Evolutionary conservation across 1,140 invertebrate genomes (phyloP).

Genomic region (Drosophila suzukii): DNA sequence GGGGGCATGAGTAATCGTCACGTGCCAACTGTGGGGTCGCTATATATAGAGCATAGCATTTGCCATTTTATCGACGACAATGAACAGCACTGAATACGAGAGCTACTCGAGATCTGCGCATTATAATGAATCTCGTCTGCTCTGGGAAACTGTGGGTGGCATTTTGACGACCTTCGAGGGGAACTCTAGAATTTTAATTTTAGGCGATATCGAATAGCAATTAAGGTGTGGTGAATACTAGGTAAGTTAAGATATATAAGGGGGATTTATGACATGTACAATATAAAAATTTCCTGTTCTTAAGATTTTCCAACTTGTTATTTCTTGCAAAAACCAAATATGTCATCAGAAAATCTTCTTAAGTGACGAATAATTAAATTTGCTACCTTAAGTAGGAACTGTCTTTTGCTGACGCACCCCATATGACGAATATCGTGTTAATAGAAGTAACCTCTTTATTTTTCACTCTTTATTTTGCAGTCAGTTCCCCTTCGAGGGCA

Average conservation of each 20-base stretch:
- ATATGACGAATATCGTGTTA: too few species aligned
- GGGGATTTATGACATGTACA: neutral
- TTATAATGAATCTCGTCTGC: slow-evolving; percentile 27
- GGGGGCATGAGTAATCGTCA: slow-evolving; percentile 64
- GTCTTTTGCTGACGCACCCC: too few species aligned
- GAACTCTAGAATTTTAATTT: slow-evolving; percentile 12
- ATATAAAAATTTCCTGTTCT: too few species aligned
- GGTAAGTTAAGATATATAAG: neutral
- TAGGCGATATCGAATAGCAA: neutral
- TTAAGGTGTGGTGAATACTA: slow-evolving; percentile 5
- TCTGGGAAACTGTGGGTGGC: slow-evolving; percentile 17
- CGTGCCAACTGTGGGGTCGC: slow-evolving; percentile 55
- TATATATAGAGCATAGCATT: slow-evolving; percentile 62
- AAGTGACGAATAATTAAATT: too few species aligned
- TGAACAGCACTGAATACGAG: slow-evolving; percentile 22
- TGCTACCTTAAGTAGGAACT: too few species aligned
- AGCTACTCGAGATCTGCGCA: slow-evolving; percentile 45
- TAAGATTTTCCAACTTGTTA: neutral
- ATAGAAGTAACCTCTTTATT: slow-evolving; percentile 1
- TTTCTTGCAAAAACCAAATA: too few species aligned
- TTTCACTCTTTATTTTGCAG: slow-evolving; percentile 52
- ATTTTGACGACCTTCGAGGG: slow-evolving; percentile 18
- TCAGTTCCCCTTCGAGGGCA: slow-evolving; percentile 86
- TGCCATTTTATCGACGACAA: slow-evolving; percentile 50
- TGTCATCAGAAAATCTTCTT: too few species aligned